Conservation (phyloP, 2,113 vertebrate species). For the Oxyura jamaicensis region DNA sequence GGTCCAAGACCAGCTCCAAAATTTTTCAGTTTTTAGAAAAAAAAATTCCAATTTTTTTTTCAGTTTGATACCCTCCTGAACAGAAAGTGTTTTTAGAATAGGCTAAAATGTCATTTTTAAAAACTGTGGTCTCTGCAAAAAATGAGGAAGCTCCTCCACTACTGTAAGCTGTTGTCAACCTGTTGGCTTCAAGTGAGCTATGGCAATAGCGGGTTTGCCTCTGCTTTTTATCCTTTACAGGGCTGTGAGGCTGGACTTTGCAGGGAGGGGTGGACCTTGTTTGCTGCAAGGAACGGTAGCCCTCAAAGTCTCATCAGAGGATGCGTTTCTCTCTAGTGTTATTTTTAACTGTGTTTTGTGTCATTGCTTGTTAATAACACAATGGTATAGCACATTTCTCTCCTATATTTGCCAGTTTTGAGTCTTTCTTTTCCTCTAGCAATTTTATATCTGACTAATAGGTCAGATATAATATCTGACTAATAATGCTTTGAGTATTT, state of each 20-base stretch:
- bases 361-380: background rate
- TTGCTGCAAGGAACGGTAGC: background rate
- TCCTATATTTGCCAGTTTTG: background rate
- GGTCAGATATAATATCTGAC: background rate
- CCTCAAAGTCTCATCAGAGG: background rate
- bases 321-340: background rate
- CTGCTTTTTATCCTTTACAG: background rate
- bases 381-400: background rate
- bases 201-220: background rate
- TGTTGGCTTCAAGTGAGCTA: background rate
- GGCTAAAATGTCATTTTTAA: background rate
- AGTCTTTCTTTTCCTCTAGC: background rate
- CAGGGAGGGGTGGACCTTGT: background rate
- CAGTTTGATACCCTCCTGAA: background rate
- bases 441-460: background rate
- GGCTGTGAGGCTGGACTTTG: background rate
- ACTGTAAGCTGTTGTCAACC: background rate
- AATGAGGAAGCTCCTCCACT: background rate
- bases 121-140: background rate
- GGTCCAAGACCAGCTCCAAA: background rate
- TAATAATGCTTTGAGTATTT: background rate
- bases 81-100: background rate
- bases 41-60: background rate
- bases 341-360: background rate
- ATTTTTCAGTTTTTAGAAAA: background rate